Evolutionary conservation across 2,888 invertebrate genomes (phyloP), one percentile per base, ranked within the genome.

Genomic region (Vanessa cardui): DNA sequence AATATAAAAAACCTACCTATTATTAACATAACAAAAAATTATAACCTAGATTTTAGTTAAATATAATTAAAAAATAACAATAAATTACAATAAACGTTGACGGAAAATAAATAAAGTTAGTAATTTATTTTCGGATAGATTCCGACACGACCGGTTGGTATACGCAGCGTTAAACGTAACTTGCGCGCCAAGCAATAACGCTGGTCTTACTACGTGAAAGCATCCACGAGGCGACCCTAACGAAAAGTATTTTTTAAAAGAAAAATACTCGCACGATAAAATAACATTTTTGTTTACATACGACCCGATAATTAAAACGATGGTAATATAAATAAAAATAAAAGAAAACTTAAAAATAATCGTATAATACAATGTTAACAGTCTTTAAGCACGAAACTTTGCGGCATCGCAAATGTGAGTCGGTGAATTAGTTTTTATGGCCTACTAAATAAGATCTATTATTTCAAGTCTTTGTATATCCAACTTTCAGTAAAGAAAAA

Each of bases 301-400:
- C 16, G 44, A 45, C 16, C 50, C 26, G 50, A 61, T 56, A 60
- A 64, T 64, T 56, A 31, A 56, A 60, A 58, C 16, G 21, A 67
- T n/a, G 61, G 58, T 52, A 59, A 58, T 45, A 66, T 54, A 47
- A 39, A 66, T 66, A 67, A 61, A 65, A 62, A 68, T 59, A 46
- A 66, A 66, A 71, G 67, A 61, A 65, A 44, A 71, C 72, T 72
- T 74, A 71, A 61, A 62, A 62, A 63, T 67, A 67, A 71, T 58
- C 58, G 62, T 59, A 69, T 66, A 39, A 8, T 39, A 39, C 39
- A 39, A 68, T 70, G 71, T 68, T 71, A 74, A 74, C 71, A 69
- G 69, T 67, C 60, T 60, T 39, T 70, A 54, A 70, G 62, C 74
- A 74, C 73, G 74, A 68, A 72, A 70, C 70, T 66, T 64, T 66